These are phyloP conservation scores for Poeciliopsis retropinna DNA, from an alignment of 2,113 vertebrate genomes.

Conservation along the genomic window DNA sequence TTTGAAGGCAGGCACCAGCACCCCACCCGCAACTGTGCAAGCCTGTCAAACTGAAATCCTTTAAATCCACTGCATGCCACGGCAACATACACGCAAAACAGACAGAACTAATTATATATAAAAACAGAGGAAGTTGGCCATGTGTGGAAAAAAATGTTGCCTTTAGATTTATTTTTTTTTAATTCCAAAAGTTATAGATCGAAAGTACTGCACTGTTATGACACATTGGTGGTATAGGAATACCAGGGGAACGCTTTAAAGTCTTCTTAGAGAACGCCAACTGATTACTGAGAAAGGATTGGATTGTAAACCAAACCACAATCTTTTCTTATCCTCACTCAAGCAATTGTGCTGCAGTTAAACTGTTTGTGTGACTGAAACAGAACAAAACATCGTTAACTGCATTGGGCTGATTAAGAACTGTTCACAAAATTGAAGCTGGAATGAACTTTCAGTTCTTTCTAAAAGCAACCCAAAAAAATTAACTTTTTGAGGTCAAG, in stretches of 20 bases:
- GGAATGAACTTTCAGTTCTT: background rate
- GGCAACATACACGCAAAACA: background rate
- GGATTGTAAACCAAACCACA: constrained; percentile 1
- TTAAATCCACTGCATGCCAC: background rate
- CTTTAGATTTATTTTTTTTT: background rate
- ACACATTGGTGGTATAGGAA: background rate
- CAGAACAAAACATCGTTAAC: background rate
- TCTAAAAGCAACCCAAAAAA: constrained; percentile 1
- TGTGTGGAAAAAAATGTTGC: background rate
- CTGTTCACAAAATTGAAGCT: background rate
- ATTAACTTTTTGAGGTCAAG: background rate
- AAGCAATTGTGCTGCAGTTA: background rate
- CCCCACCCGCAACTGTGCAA: background rate
- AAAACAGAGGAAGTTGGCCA: background rate
- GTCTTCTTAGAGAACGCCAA: background rate
- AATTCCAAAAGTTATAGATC: background rate
- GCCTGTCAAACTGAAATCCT: background rate
- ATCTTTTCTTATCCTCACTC: background rate
- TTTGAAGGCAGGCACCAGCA: background rate
- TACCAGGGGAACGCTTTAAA: background rate
- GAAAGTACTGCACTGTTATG: background rate
- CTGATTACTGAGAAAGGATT: background rate
- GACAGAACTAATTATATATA: background rate
- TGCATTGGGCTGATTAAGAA: background rate
- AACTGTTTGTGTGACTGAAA: background rate